Evolutionary conservation across 2,797 vertebrate genomes (phyloP), one percentile per base, ranked within the genome.

Genomic region (Taeniopygia guttata): DNA sequence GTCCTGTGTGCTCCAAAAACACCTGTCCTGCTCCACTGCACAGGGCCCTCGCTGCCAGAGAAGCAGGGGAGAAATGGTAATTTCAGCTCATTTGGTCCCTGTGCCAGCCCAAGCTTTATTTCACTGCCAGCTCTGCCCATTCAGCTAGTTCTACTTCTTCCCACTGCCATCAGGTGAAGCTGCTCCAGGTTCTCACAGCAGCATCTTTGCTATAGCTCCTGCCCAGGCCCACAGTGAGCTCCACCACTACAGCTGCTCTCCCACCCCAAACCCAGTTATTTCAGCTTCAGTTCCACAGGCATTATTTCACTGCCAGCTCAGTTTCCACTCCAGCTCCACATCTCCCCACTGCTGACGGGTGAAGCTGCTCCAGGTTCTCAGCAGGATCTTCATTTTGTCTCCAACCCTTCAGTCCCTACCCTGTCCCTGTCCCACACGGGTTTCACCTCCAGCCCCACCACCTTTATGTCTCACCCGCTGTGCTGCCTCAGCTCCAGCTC

Each of bases 1-100:
- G 45, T 16, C 69, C 46, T 0, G 0, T 1, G 62, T 12, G 49
- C 52, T 83, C 62, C 51, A 1, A 42, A 22, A 64, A 12, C 67
- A 36, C 30, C 30, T 3, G 0, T 16, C 81, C 38, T 43, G 1
- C 32, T 26, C 34, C 72, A 4, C 36, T n/a, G n/a, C 22, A n/a
- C 40, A 6, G 43, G 29, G 43, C 36, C 34, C 46, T 23, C 2
- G 0, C 45, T 42, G 27, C 49, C 51, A 11, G n/a, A 27, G 13
- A 10, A 27, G 6, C 5, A 52, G 45, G 38, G 32, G 62, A 52
- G n/a, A 19, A 58, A 2, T 0, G 1, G 14, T 11, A 34, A 27
- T 36, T 58, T 36, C 60, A 43, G 52, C 52, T 66, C 52, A 60
- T 66, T 34, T 4, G 49, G 30, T 12, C 26, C 51, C 36, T 4